A percentile compares a stretch with the other conserved stretches of the same genome.
These are phyloP conservation scores for Todiramphus chloris DNA, from an alignment of 2,113 vertebrate species.

Conservation along the genomic window DNA sequence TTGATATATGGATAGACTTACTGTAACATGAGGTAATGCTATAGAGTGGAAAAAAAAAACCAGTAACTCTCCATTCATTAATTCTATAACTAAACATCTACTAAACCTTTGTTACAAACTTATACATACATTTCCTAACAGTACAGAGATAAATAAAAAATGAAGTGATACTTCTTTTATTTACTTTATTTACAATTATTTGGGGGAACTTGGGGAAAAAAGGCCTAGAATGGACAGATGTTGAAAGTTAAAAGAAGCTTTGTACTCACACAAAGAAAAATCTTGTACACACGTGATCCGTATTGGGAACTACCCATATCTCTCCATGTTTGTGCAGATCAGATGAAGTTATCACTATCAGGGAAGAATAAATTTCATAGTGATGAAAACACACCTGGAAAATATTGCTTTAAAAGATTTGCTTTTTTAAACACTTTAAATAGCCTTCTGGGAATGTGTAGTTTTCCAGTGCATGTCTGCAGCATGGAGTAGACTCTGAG, in stretches of 20 bases:
- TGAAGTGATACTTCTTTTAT: background rate
- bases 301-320: slow-evolving; percentile 92
- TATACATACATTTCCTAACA: background rate
- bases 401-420: background rate
- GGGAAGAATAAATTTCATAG: background rate
- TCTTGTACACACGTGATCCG: slow-evolving; percentile 90
- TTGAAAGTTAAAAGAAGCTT: background rate
- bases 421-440: background rate
- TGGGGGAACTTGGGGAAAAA: background rate
- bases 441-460: background rate
- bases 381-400: background rate
- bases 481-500: background rate
- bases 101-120: background rate
- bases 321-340: slow-evolving; percentile 93
- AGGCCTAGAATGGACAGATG: background rate
- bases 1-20: background rate
- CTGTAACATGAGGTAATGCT: background rate
- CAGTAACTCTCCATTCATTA: background rate
- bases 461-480: background rate
- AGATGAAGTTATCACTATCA: slow-evolving; percentile 87
- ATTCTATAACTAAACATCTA: background rate
- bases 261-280: slow-evolving; percentile 94
- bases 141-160: background rate
- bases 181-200: background rate
- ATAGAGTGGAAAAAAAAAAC: background rate